Conservation (phyloP, 2,113 vertebrate species). For the Podarcis cretensis region DNA sequence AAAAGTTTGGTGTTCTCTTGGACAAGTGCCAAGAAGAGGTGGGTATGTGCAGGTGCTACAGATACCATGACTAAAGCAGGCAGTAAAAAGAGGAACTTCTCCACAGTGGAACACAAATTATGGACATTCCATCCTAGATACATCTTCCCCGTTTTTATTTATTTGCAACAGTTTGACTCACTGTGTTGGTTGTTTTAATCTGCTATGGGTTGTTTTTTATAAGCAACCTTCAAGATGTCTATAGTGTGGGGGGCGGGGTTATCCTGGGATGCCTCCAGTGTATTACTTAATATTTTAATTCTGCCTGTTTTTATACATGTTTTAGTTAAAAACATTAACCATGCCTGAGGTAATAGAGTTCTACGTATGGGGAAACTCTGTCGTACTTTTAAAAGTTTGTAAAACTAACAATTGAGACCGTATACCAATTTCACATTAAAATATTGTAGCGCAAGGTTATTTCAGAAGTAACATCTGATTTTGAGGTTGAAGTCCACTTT, state of each 20-base stretch:
- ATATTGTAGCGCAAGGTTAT: neutral
- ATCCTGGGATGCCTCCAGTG: neutral
- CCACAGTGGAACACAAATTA: neutral
- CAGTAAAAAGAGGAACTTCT: neutral
- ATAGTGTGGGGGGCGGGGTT: neutral
- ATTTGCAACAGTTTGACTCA: neutral
- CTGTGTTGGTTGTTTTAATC: neutral
- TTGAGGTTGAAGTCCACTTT: neutral
- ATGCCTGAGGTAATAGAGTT: too few species aligned
- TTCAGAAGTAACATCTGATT: neutral
- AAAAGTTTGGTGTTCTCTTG: neutral
- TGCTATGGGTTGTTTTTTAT: neutral
- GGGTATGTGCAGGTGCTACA: neutral
- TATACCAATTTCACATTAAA: neutral
- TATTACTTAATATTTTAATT: neutral
- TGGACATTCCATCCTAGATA: neutral
- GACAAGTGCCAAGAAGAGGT: neutral
- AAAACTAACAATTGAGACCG: too few species aligned
- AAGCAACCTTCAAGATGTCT: neutral
- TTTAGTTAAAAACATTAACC: too few species aligned
- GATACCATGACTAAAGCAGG: neutral
- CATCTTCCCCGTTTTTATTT: neutral
- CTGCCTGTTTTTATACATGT: neutral
- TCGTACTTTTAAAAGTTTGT: too few species aligned
- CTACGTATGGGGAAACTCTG: too few species aligned